Evolutionary conservation across 2,113 vertebrate species (phyloP).

Genomic region (Rhea pennata): DNA sequence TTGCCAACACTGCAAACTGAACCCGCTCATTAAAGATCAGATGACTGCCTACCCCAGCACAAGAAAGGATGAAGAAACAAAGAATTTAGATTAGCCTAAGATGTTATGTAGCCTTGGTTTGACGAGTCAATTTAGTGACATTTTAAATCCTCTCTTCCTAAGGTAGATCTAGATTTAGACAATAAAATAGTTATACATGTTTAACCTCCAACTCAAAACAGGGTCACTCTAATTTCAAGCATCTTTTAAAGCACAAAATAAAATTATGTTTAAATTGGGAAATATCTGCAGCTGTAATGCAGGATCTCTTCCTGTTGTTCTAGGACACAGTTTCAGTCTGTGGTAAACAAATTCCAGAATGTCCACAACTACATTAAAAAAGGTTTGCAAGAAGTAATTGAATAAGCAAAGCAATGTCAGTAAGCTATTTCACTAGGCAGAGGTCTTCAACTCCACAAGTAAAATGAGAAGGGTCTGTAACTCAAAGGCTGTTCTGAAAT

Average conservation of each 20-base stretch:
- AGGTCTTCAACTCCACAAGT: background rate
- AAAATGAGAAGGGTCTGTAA: background rate
- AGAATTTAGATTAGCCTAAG: background rate
- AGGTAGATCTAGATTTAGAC: background rate
- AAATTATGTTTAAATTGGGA: accelerated
- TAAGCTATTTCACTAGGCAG: background rate
- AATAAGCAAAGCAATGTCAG: background rate
- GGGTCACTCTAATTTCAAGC: background rate
- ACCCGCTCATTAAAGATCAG: background rate
- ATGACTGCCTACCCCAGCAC: background rate
- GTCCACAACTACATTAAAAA: background rate
- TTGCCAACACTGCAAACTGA: background rate
- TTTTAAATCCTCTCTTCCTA: background rate
- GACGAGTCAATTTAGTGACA: no score
- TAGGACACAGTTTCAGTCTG: background rate
- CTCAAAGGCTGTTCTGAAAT: background rate
- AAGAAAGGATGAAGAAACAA: background rate
- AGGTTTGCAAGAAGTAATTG: background rate
- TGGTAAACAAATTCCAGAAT: background rate
- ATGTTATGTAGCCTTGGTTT: background rate
- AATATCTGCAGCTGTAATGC: background rate
- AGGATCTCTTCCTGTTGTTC: background rate
- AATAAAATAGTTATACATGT: background rate
- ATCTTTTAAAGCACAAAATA: background rate
- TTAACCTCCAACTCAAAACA: background rate